Percentiles rank a stretch among this genome's conserved stretches.
Conservation (phyloP, 2,888 invertebrate species). For the Augiades crinisus region DNA sequence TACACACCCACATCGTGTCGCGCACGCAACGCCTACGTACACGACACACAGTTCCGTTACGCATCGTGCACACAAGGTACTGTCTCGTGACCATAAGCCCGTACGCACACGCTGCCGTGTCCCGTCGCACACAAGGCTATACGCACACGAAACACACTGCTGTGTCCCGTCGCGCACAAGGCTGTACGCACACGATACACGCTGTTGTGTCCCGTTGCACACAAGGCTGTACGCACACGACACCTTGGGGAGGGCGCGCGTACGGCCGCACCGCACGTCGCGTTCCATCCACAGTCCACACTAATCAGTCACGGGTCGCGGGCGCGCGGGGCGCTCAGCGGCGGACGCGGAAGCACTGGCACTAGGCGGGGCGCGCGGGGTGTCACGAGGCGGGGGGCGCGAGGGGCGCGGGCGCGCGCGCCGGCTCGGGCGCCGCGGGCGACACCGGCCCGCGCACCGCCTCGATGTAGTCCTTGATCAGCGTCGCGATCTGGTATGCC, state of each 20-base stretch:
- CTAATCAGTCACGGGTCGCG: not conserved
- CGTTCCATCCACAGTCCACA: not conserved
- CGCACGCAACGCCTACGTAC: too few species aligned
- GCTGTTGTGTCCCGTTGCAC: too few species aligned
- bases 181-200: too few species aligned
- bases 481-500: constrained; percentile 96
- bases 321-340: constrained; percentile 42
- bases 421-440: constrained; percentile 52
- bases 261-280: not conserved
- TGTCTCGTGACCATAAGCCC: too few species aligned
- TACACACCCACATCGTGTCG: too few species aligned
- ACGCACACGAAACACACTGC: too few species aligned
- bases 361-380: constrained; percentile 65
- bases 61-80: too few species aligned
- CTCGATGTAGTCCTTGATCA: constrained; percentile 92
- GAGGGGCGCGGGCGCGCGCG: constrained; percentile 29
- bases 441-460: constrained; percentile 77
- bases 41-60: too few species aligned
- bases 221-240: too few species aligned
- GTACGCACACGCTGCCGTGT: too few species aligned
- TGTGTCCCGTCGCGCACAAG: too few species aligned
- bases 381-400: constrained; percentile 57
- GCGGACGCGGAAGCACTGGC: constrained; percentile 80
- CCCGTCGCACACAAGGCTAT: too few species aligned
- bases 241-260: not conserved